Conservation (phyloP, 2,797 vertebrate genomes). For the Helarctos malayanus region DNA sequence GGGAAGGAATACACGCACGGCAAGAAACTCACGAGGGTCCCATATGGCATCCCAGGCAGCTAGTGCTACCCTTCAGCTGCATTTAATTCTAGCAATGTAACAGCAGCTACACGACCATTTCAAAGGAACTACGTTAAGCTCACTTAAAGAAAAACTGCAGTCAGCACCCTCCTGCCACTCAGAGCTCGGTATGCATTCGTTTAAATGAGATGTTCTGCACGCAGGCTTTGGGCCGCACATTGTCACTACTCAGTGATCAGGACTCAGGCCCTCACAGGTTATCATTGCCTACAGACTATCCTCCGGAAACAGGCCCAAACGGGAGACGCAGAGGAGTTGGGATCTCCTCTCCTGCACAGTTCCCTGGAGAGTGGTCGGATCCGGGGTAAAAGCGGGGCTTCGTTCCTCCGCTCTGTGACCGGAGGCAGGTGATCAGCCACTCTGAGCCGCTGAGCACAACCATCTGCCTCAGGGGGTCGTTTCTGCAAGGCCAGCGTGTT, state of each 20-base stretch:
- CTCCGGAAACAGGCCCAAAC: not conserved
- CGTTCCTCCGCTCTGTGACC: not conserved
- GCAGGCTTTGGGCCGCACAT: not conserved
- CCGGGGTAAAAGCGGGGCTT: not conserved
- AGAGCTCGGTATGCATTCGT: slow-evolving; percentile 13
- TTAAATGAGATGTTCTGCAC: not conserved
- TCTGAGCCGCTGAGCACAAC: not conserved
- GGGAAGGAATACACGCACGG: slow-evolving; percentile 41
- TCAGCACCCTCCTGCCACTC: not conserved
- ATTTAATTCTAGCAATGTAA: not conserved
- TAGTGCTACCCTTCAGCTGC: slow-evolving; percentile 17
- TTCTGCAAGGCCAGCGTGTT: not conserved
- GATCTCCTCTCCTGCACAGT: not conserved
- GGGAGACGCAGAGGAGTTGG: not conserved
- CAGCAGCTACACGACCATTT: not conserved
- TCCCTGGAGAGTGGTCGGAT: not conserved
- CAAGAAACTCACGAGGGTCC: not conserved
- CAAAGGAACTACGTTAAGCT: slow-evolving; percentile 76
- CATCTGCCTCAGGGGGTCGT: not conserved
- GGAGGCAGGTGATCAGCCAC: not conserved
- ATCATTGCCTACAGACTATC: not conserved
- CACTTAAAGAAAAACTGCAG: slow-evolving; percentile 84
- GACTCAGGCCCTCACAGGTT: not conserved
- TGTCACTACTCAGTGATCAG: not conserved
- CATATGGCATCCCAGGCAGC: not conserved